Base-by-base conservation (phyloP, 2,797 vertebrate species). In the Columba guinea region DNA sequence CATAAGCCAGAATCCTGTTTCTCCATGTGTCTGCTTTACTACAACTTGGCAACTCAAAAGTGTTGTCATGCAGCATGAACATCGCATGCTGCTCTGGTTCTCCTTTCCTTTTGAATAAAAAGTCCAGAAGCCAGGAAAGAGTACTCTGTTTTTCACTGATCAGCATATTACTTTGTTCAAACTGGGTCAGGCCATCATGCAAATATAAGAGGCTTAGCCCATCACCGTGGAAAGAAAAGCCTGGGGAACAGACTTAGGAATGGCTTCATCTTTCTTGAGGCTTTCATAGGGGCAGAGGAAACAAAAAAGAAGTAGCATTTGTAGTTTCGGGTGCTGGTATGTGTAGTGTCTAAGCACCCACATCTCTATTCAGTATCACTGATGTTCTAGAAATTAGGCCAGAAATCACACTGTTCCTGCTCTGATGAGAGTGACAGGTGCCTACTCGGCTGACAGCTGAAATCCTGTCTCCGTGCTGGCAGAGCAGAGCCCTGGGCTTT, bases 341-440 rank as follows among this genome's bases (percentile, higher is more conserved):
- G 60, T 85, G 92, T 23, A 85, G 56, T 35, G 14, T 69, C 55
- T 91, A 65, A 89, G 49, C 49, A 76, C 49, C 41, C 73, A 34
- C 32, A 58, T 83, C 68, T 89, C 53, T 30, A 62, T 80, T 87
- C 63, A 83, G 4, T 44, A 89, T 26, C 51, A 55, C 22, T 34
- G 74, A 76, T 39, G 17, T 48, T 94, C 34, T 21, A 65, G 82
- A 95, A 96, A 96, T 89, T 71, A 94, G 89, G 89, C 37, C 92
- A 94, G 71, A 87, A 95, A 96, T 93, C 86, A 69, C 4, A 3
- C 46, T 89, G 48, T 5, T 80, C 73, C 48, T 87, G 37, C 69
- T 80, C 37, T 84, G 89, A 92, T 91, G 92, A 76, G 71, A 93
- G 62, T 91, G 91, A 94, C 90, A 80, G 87, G 68, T 96, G 79